These are phyloP conservation scores for Tichodroma muraria DNA, from an alignment of 2,113 vertebrate genomes.

Conservation along the genomic window DNA sequence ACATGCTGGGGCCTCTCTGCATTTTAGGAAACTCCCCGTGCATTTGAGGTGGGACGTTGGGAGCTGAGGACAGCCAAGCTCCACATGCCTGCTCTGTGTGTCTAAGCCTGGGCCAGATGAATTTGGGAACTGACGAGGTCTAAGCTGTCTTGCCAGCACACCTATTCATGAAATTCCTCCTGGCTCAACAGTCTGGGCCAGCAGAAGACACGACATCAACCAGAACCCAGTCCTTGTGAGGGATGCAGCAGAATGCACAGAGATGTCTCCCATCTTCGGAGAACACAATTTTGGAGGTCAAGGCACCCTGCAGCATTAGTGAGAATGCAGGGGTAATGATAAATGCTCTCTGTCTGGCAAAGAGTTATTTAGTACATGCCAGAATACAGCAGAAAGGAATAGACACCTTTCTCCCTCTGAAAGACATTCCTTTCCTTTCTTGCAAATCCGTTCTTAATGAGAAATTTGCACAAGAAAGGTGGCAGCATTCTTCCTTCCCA, in stretches of 20 bases:
- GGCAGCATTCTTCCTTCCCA: not conserved
- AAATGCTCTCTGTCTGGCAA: not conserved
- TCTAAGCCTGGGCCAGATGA: not conserved
- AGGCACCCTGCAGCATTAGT: not conserved
- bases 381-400: not conserved
- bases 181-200: not conserved
- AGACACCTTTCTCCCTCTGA: not conserved
- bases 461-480: not conserved
- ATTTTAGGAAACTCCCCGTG: not conserved
- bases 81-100: not conserved
- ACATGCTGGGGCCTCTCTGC: not conserved
- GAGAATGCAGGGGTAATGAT: not conserved
- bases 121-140: not conserved
- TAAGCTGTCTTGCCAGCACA: not conserved
- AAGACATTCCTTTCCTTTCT: not conserved
- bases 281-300: not conserved
- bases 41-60: not conserved
- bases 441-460: not conserved
- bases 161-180: not conserved
- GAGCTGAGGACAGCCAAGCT: not conserved
- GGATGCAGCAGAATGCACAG: not conserved
- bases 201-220: not conserved
- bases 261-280: not conserved
- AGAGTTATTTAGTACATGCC: not conserved
- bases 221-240: no score